Percentiles rank a stretch among this genome's conserved stretches.
phyloP scores from a whole-genome alignment of 2,113 vertebrate genomes.

The Indri indri region DNA sequence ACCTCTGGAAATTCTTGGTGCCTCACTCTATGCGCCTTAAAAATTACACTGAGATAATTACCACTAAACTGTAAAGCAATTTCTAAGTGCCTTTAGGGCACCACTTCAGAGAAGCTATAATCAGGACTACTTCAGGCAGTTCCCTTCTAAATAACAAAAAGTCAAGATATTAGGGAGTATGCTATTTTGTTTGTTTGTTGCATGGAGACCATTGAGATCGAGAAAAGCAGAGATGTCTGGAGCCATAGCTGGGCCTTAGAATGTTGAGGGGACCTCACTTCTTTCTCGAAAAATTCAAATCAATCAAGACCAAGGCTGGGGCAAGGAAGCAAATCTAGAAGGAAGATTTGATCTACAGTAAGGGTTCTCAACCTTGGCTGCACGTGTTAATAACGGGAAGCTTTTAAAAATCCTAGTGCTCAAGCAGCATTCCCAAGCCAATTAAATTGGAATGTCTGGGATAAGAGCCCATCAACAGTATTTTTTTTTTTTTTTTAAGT shows the following conservation, averaged over 20 bases:
- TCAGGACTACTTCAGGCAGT: not conserved
- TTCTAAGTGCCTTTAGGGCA: not conserved
- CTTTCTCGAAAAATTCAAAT: not conserved
- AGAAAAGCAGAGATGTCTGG: not conserved
- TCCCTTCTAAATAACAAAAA: not conserved
- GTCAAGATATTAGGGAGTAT: not conserved
- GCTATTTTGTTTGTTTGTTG: not conserved
- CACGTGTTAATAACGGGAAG: not conserved
- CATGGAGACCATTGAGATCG: not conserved
- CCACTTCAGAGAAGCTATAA: not conserved
- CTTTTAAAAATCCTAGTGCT: not conserved
- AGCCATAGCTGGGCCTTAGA: not conserved
- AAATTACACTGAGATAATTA: not conserved
- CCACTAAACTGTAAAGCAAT: not conserved
- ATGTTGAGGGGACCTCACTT: not conserved
- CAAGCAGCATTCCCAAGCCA: not conserved
- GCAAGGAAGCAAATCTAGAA: not conserved
- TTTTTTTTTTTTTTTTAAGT: not conserved
- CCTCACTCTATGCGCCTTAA: not conserved
- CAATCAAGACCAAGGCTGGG: not conserved
- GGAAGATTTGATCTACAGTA: not conserved
- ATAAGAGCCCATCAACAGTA: not conserved
- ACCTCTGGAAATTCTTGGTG: not conserved
- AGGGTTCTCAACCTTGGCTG: not conserved
- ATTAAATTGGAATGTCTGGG: not conserved